Conservation (phyloP, 2,888 invertebrate species). For the Tromatobia lineatoria region DNA sequence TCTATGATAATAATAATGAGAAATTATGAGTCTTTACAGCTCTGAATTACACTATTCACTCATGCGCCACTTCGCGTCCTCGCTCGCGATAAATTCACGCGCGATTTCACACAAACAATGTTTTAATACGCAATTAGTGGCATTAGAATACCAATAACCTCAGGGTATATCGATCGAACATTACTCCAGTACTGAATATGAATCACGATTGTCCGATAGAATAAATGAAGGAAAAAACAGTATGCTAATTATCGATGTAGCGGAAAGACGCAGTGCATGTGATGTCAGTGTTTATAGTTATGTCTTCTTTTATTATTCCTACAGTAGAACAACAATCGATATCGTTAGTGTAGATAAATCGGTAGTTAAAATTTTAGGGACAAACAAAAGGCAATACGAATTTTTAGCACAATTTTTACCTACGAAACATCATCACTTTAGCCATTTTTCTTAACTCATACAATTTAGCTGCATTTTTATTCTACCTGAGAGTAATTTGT, state of each 20-base stretch:
- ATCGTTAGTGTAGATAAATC: slow-evolving; percentile 43
- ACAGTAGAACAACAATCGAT: slow-evolving; percentile 16
- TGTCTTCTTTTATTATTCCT: slow-evolving; percentile 15
- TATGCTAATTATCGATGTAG: slow-evolving; percentile 55
- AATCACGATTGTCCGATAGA: slow-evolving; percentile 67
- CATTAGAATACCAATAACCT: slow-evolving; percentile 65
- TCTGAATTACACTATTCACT: not conserved
- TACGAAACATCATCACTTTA: too few species aligned
- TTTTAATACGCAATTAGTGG: slow-evolving; percentile 61
- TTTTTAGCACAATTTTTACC: not conserved
- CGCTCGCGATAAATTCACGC: slow-evolving; percentile 15
- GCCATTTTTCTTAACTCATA: too few species aligned
- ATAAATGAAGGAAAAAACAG: slow-evolving; percentile 49
- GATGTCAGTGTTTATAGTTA: slow-evolving; percentile 44
- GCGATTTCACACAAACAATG: slow-evolving; percentile 36
- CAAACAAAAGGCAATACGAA: not conserved
- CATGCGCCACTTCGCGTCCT: slow-evolving; percentile 12
- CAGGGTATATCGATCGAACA: slow-evolving; percentile 66
- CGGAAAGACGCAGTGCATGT: slow-evolving; percentile 40
- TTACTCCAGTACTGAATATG: slow-evolving; percentile 63
- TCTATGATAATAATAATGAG: too few species aligned
- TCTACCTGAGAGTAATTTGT: too few species aligned
- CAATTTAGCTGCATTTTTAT: too few species aligned
- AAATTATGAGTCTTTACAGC: too few species aligned
- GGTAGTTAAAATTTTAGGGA: not conserved